Evolutionary conservation across 2,113 vertebrate species (phyloP), one percentile per base, ranked within the genome.

Genomic region (Nothobranchius furzeri): DNA sequence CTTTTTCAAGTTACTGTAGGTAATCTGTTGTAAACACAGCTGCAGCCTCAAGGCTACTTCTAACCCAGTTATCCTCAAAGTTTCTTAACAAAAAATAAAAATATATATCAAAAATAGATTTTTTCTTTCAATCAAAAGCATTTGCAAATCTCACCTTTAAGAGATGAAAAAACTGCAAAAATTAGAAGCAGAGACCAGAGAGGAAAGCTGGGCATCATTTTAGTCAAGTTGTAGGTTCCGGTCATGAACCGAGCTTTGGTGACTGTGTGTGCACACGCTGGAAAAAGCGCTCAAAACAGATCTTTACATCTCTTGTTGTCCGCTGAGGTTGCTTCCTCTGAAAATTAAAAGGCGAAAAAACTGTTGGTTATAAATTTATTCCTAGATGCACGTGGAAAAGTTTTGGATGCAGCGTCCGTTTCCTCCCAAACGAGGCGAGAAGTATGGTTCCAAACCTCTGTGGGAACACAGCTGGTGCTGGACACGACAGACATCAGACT

Each of bases 81-180:
- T 53, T 47, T 37, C 8, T 45, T 24, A 17, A 9, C 35, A 40
- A 49, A n/a, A 54, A 6, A 13, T 4, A 9, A 45, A 10, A 45
- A 56, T n/a, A 72, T 43, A 40, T 40, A 62, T 11, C 12, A 15
- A 37, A 47, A 36, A 24, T 42, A 49, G 6, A 13, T 15, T 53
- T 61, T 7, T 12, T 24, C 10, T 9, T 48, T 1, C 1, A 3
- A 52, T 36, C 36, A 30, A 66, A 62, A 20, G 2, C 58, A 14
- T 40, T 40, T 40, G 6, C 2, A 24, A 14, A n/a, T 36, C 81
- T 84, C 78, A 91, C 87, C 82, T 85, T 63, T 62, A 9, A 74
- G 45, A 54, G 75, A 69, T 30, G 78, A 25, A 3, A 86, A 20
- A n/a, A 85, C 45, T 35, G 68, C 62, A 12, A 73, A 58, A 4